Percentiles rank a stretch among this genome's conserved stretches.
phyloP scores from a whole-genome alignment of 2,888 invertebrate genomes.

The Lycophotia porphyrea region DNA sequence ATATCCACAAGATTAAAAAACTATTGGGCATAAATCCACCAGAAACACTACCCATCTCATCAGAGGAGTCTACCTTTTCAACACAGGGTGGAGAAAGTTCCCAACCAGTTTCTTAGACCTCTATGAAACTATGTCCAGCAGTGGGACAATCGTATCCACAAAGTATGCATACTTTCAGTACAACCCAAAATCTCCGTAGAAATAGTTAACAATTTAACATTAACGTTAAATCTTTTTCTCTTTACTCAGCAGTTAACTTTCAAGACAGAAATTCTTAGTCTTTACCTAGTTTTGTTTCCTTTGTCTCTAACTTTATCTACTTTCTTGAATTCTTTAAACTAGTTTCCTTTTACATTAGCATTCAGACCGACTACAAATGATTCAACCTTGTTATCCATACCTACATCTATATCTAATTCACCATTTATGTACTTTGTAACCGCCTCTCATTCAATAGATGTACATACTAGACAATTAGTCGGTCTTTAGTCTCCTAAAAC shows the following conservation, averaged over 20 bases:
- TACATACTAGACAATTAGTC: slow-evolving; percentile 64
- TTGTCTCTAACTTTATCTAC: slow-evolving; percentile 32
- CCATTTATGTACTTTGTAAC: slow-evolving; percentile 36
- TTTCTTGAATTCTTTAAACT: slow-evolving; percentile 30
- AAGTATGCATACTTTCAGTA: background rate
- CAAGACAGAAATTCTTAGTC: slow-evolving; percentile 7
- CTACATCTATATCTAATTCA: slow-evolving; percentile 13
- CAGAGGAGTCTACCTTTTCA: too few relatives aligned
- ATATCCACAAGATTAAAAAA: background rate
- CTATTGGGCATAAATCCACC: background rate
- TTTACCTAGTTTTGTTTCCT: slow-evolving; percentile 26
- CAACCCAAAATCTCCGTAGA: background rate
- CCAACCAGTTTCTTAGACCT: background rate
- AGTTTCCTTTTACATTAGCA: slow-evolving; percentile 17
- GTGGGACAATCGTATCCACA: background rate
- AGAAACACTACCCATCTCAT: background rate
- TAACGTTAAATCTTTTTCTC: slow-evolving; percentile 12
- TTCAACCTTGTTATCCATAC: slow-evolving; percentile 5
- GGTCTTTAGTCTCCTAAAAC: slow-evolving; percentile 67
- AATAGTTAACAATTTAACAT: background rate
- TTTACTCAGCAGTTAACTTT: slow-evolving; percentile 6
- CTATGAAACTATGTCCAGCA: background rate
- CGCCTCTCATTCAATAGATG: slow-evolving; percentile 53
- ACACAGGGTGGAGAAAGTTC: background rate
- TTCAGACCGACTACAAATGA: slow-evolving; percentile 31